Base-by-base conservation (phyloP, 2,113 vertebrate genomes). In the Prionailurus viverrinus region DNA sequence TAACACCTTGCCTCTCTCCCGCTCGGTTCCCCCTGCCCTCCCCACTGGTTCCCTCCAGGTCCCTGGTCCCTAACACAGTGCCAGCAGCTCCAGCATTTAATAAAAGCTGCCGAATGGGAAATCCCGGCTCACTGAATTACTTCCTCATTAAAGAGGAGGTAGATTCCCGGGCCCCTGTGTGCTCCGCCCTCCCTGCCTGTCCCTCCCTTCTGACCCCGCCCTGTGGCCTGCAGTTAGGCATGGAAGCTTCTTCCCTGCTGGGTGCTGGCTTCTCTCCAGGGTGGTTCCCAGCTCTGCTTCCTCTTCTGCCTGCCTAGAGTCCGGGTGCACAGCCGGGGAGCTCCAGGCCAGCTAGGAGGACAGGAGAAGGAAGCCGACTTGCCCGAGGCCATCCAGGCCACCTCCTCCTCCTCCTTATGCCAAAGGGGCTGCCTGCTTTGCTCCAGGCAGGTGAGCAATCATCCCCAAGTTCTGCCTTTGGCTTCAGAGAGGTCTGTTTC, bases 41-140 rank as follows among this genome's bases (percentile, higher is more conserved):
- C 39, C 48, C 80, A 36, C 33, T 12, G 33, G 33, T 1, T 1
- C 3, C 48, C 0, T 48, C 66, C 78, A 45, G 21, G 58, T 66
- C 85, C 0, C 0, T 1, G 84, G 58, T 15, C 9, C 15, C 87
- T 92, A 23, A 65, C 0, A 96, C 91, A 61, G 0, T 0, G 9
- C 53, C 53, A 6, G 9, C 51, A 10, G 0, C 55, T 41, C 61
- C 97, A 7, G 89, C 21, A 0, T 94, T 84, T 83, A 68, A 8
- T 51, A 82, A 94, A 97, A 97, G 97, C 85, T 33, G 97, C 97
- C 69, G 95, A 85, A n/a, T 15, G 86, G 41, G 92, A 55, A 94
- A 84, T 53, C 21, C 11, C 0, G 48, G 0, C 92, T 45, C 51
- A 93, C 14, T 7, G 93, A 86, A 80, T 96, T 36, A 89, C 92